Evolutionary conservation across 2,888 invertebrate species (phyloP).

Genomic region (Torymus tubicola): DNA sequence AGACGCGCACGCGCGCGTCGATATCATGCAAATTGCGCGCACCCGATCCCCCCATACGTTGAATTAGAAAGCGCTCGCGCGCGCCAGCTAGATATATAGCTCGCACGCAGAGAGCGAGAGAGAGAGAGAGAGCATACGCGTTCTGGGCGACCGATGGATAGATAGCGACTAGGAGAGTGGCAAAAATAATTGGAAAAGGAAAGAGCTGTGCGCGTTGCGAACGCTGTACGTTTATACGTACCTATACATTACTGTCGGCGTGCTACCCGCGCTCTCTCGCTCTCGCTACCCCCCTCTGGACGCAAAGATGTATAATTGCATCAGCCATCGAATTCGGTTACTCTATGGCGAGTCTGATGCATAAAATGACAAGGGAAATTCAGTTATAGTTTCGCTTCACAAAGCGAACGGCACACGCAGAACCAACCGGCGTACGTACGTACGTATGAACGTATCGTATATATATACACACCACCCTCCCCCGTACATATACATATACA

Average conservation of each 20-base stretch:
- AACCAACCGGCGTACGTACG: no score
- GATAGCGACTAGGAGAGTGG: slow-evolving; percentile 25
- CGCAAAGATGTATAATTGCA: slow-evolving; percentile 76
- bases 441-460: slow-evolving; percentile 58
- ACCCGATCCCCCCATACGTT: slow-evolving; percentile 27
- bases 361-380: slow-evolving; percentile 76
- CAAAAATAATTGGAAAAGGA: slow-evolving; percentile 42
- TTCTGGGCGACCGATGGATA: background rate
- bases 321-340: slow-evolving; percentile 76
- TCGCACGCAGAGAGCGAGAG: background rate
- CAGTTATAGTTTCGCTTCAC: slow-evolving; percentile 76
- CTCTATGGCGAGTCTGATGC: slow-evolving; percentile 75
- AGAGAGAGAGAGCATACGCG: background rate
- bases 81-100: slow-evolving; percentile 22
- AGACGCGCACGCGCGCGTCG: background rate
- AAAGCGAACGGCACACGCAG: slow-evolving; percentile 70
- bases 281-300: background rate
- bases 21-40: slow-evolving; percentile 42
- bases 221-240: slow-evolving; percentile 43
- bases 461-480: slow-evolving; percentile 28
- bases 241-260: slow-evolving; percentile 61
- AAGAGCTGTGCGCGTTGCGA: background rate
- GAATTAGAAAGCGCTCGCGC: slow-evolving; percentile 44
- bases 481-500: slow-evolving; percentile 22
- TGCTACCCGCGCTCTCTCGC: slow-evolving; percentile 57